Base-by-base conservation (phyloP, 2,888 invertebrate genomes). In the Yponomeuta evonymella region DNA sequence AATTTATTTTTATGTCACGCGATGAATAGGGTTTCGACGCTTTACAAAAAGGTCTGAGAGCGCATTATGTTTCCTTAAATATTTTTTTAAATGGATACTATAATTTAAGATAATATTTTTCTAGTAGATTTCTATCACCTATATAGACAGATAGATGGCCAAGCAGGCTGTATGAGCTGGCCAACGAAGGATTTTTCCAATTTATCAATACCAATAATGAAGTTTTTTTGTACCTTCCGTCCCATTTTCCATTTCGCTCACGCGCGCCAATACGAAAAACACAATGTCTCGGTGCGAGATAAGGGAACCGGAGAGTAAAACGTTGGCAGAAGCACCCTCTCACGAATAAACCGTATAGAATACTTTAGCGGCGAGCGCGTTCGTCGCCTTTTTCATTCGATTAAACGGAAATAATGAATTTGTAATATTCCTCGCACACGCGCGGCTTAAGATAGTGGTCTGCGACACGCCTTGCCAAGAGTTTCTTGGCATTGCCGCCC, bases 361-460 rank as follows among this genome's bases (percentile, higher is more conserved):
- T 58, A 58, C 51, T 58, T 15, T 58, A 58, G 51, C 51, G 15
- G 2, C 12, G 51, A 15, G 51, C 51, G 51, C 83, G 81, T 83
- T 81, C 79, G 78, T 71, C 71, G 73, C 73, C 75, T 76, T 78
- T 81, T 79, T 80, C 78, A 73, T 76, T 76, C 78, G 81, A 82
- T 82, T 83, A 81, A 75, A 72, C 72, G 72, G 71, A 70, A 76
- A 78, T 83, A 85, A 85, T 84, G 81, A 82, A 83, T 84, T 83
- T 81, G 79, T 78, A 80, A 82, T 83, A 87, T 87, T 84, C 86
- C 72, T 74, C 73, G 79, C 85, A 75, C 72, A 78, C 85, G 84
- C 85, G 84, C 76, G 75, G 76, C 75, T 79, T 78, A 78, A 77
- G 79, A 79, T 78, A 78, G 78, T 78, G 79, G 81, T 77, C 78